phyloP scores from a whole-genome alignment of 2,113 vertebrate species.

The Petaurus breviceps region DNA sequence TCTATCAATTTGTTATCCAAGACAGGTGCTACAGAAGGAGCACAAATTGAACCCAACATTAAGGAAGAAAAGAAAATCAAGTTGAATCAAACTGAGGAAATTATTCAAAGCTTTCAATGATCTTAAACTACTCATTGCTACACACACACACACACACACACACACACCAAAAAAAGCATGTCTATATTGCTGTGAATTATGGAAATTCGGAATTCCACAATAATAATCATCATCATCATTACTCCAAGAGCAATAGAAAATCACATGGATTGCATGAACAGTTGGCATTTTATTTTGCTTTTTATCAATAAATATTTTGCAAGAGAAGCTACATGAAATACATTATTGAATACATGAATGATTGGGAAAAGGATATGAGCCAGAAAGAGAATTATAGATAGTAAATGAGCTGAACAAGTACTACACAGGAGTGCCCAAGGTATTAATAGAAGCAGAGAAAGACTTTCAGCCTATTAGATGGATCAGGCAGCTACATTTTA shows the following conservation, averaged over 20 bases:
- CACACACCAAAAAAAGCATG: too few species aligned
- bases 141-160: neutral
- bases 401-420: neutral
- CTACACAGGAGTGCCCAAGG: neutral
- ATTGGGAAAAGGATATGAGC: neutral
- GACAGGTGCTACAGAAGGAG: neutral
- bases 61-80: neutral
- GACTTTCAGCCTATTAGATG: neutral
- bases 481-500: neutral
- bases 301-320: neutral
- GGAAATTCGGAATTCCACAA: neutral
- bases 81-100: neutral
- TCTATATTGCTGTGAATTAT: neutral
- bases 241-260: neutral
- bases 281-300: neutral
- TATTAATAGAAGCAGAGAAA: neutral
- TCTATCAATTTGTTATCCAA: neutral
- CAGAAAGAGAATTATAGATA: neutral
- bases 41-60: neutral
- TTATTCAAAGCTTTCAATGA: neutral
- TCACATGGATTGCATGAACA: neutral
- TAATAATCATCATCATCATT: neutral
- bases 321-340: neutral
- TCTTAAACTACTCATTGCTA: neutral
- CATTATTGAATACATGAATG: neutral